phyloP scores from a whole-genome alignment of 2,113 vertebrate genomes.

The Perca schrenkii region DNA sequence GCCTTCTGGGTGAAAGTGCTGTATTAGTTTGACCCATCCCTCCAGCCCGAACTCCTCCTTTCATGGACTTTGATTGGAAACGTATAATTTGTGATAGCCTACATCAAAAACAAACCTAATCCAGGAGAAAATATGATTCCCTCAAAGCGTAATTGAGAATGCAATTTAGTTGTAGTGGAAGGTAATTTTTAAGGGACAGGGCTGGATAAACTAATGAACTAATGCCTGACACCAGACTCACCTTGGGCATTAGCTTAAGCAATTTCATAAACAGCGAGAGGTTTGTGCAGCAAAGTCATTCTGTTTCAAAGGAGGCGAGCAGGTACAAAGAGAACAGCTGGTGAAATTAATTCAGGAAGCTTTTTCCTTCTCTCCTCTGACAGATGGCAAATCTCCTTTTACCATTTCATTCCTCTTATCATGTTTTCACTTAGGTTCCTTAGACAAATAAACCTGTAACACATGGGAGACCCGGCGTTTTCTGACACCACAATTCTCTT shows the following conservation, averaged over 20 bases:
- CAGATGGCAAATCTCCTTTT: slow-evolving; percentile 79
- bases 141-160: too few species aligned
- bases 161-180: too few species aligned
- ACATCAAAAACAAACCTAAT: too few species aligned
- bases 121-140: too few species aligned
- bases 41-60: too few species aligned
- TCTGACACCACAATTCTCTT: slow-evolving; percentile 39
- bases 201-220: slow-evolving; percentile 3
- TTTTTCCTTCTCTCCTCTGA: slow-evolving; percentile 49
- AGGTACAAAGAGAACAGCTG: slow-evolving; percentile 77
- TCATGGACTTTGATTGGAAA: too few species aligned
- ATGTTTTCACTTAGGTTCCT: slow-evolving; percentile 63
- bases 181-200: too few species aligned
- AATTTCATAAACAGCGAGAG: slow-evolving; percentile 19
- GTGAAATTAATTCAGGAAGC: slow-evolving; percentile 72
- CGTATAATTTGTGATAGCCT: too few species aligned
- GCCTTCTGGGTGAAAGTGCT: too few species aligned
- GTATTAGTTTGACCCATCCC: too few species aligned
- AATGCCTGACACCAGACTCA: slow-evolving; percentile 13
- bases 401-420: slow-evolving; percentile 72
- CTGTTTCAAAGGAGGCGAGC: slow-evolving; percentile 44
- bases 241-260: slow-evolving; percentile 34
- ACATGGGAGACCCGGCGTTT: slow-evolving; percentile 19
- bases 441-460: slow-evolving; percentile 63
- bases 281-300: slow-evolving; percentile 28